Conservation (phyloP, 2,888 invertebrate genomes). For the Rhagium mordax region DNA sequence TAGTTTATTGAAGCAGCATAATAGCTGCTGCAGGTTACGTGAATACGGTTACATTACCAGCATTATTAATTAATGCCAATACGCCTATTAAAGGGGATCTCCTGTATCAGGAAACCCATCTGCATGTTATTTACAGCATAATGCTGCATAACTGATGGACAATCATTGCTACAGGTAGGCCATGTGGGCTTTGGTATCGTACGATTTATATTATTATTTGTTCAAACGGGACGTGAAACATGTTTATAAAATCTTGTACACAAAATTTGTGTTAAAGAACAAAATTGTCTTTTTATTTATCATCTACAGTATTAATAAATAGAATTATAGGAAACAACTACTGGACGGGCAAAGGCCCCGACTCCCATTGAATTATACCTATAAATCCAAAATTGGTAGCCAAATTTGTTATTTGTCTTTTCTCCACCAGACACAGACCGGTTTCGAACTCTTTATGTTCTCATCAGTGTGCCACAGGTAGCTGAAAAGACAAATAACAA, state of each 20-base stretch:
- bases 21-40: neutral
- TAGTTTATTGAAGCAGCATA: neutral
- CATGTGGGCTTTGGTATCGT: neutral
- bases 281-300: no score
- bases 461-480: no score
- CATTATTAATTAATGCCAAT: constrained; percentile 24
- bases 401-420: no score
- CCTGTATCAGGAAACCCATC: constrained; percentile 38
- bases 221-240: neutral
- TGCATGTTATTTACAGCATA: constrained; percentile 42
- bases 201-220: neutral
- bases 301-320: no score
- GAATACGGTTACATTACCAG: constrained; percentile 6
- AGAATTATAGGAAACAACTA: no score
- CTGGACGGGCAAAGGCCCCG: no score
- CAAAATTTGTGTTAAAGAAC: no score
- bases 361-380: no score
- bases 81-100: constrained; percentile 31
- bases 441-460: no score
- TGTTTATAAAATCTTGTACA: neutral
- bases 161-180: neutral
- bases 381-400: no score
- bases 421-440: no score
- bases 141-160: constrained; percentile 33
- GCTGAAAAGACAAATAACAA: no score